Evolutionary conservation across 2,888 invertebrate species (phyloP).

Genomic region (Diplolepis rosae): DNA sequence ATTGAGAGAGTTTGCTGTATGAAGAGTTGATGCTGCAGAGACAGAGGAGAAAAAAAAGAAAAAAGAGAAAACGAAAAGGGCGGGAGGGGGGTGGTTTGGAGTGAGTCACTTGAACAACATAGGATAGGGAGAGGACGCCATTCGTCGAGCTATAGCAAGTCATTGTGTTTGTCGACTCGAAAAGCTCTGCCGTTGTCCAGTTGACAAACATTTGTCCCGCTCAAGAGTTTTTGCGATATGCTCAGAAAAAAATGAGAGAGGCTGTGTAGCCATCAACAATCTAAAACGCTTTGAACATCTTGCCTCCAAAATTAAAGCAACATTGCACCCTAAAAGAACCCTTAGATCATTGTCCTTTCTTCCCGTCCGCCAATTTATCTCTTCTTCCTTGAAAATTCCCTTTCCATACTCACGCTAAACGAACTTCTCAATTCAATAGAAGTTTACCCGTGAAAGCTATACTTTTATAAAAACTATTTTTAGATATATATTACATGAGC

Average conservation of each 20-base stretch:
- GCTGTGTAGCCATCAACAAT: neutral
- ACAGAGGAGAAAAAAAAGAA: neutral
- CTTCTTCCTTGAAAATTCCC: neutral
- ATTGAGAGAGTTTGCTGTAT: conserved; percentile 12
- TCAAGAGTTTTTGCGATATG: neutral
- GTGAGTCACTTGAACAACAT: neutral
- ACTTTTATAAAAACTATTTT: no score
- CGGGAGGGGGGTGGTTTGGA: neutral
- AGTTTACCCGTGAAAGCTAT: conserved; percentile 13
- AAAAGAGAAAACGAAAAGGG: neutral
- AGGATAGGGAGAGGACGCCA: neutral
- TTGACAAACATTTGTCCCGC: conserved; percentile 3
- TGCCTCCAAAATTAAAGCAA: conserved; percentile 12
- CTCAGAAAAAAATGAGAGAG: neutral
- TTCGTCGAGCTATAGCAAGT: conserved; percentile 8
- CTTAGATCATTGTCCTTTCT: conserved; percentile 19
- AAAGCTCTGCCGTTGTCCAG: conserved; percentile 15
- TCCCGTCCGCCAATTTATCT: conserved; percentile 17
- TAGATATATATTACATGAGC: no score
- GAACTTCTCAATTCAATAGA: conserved; percentile 23
- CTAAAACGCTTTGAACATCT: neutral
- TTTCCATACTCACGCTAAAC: neutral
- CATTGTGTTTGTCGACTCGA: conserved; percentile 19
- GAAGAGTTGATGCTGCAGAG: conserved; percentile 24
- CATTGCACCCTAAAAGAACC: conserved; percentile 10